These are phyloP conservation scores for Cotesia vestalis DNA, from an alignment of 1,140 invertebrate genomes.

Conservation along the genomic window DNA sequence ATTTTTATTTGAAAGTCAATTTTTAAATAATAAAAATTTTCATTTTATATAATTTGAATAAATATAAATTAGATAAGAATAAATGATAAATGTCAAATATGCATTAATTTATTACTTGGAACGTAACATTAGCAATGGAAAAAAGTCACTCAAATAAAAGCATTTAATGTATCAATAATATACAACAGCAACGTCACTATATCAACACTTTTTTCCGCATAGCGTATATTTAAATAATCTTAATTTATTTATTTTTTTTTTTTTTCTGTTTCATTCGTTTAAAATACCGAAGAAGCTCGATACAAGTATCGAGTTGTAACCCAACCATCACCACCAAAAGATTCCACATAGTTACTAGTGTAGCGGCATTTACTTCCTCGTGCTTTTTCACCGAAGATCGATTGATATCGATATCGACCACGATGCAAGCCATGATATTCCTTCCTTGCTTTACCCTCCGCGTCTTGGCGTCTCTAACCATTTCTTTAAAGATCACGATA, in stretches of 20 bases:
- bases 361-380: constrained; percentile 37
- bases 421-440: constrained; percentile 26
- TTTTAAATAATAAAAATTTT: no score
- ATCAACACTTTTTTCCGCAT: not conserved
- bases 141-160: not conserved
- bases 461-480: constrained; percentile 27
- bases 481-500: constrained; percentile 30
- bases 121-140: no score
- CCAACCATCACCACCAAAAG: constrained; percentile 64
- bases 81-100: not conserved
- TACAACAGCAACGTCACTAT: no score
- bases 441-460: constrained; percentile 3
- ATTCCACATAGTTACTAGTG: constrained; percentile 39
- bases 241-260: not conserved
- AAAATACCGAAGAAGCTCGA: constrained; percentile 45
- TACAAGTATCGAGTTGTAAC: constrained; percentile 43
- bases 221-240: constrained; percentile 15
- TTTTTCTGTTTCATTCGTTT: not conserved
- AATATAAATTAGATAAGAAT: not conserved
- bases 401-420: constrained; percentile 36
- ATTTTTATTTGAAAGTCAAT: no score
- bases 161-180: no score
- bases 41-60: no score
- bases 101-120: no score
- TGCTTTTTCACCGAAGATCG: constrained; percentile 35